Base-by-base conservation (phyloP, 35 echinoderm and acorn worm genomes). In the Heliocidaris tuberculata region DNA sequence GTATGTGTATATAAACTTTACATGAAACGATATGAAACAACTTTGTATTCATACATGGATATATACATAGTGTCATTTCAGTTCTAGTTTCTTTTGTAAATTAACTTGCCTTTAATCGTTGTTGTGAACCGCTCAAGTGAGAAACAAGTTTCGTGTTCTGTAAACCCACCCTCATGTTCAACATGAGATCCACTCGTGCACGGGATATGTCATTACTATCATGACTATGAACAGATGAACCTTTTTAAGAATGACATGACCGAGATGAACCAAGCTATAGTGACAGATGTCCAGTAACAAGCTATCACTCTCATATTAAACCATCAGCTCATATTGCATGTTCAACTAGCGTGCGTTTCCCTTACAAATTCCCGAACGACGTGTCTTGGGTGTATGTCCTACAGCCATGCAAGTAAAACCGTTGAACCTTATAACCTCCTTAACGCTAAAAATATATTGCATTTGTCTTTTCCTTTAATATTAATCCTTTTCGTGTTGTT, bases 361-460 rank as follows among this genome's bases (percentile, higher is more conserved):
- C 65, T 78, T 78, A 27, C 65, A 78, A 27, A 78, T 78, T 78
- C 65, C 65, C 65, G 17, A 78, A 21, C 27, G 65, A 78, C 65
- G 17, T 78, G 65, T 6, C 65, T 78, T 78, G 27, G 65, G 65
- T 21, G 7, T 19, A 78, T 78, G 65, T 19, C 65, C 65, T 78
- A 78, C 65, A 78, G 35, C 35, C 35, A 42, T 42, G 35, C 35
- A 42, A 42, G 35, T 42, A 42, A 42, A 42, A 42, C 35, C 35
- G 35, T 42, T 78, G 65, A 78, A 78, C 65, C 65, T 78, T 4
- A 7, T n/a, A 24, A 78, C 65, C 27, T 78, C 65, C 27, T 56
- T n/a, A 78, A n/a, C 27, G 65, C 65, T 78, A 78, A 78, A 78
- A 78, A 78, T 78, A 78, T 78, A 78, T 78, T 78, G 19, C 65